phyloP scores from a whole-genome alignment of 2,888 invertebrate species.

The Vanessa cardui region DNA sequence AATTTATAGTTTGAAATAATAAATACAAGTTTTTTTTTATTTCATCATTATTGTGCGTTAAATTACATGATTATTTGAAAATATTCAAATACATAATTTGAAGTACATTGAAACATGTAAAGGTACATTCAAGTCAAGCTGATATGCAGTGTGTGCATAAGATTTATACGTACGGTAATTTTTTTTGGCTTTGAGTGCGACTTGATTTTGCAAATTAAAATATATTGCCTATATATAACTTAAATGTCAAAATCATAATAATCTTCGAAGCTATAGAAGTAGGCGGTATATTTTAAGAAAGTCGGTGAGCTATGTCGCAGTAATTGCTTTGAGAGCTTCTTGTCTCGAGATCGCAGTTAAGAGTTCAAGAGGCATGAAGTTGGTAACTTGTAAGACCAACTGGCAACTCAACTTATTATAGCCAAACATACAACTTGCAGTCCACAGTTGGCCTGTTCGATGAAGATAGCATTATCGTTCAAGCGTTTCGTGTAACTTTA shows the following conservation, averaged over 20 bases:
- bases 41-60: too few relatives aligned
- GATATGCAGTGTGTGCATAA: too few relatives aligned
- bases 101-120: too few relatives aligned
- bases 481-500: conserved; percentile 39
- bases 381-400: conserved; percentile 43
- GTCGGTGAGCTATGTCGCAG: conserved; percentile 53
- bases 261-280: conserved; percentile 19
- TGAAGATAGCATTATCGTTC: conserved; percentile 61
- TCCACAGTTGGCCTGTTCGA: conserved; percentile 52
- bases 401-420: conserved; percentile 58
- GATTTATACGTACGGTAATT: too few relatives aligned
- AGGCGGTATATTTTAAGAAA: conserved; percentile 53
- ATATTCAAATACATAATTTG: too few relatives aligned
- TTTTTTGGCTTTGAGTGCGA: too few relatives aligned
- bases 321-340: conserved; percentile 66
- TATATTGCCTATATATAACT: not conserved
- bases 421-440: conserved; percentile 67
- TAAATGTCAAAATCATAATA: not conserved
- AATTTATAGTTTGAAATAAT: too few relatives aligned
- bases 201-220: not conserved
- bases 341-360: conserved; percentile 59
- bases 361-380: conserved; percentile 68
- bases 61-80: too few relatives aligned
- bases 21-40: too few relatives aligned
- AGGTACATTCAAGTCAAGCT: too few relatives aligned